Evolutionary conservation across 1,140 invertebrate species (phyloP).

Genomic region (Zaprionus africanus): DNA sequence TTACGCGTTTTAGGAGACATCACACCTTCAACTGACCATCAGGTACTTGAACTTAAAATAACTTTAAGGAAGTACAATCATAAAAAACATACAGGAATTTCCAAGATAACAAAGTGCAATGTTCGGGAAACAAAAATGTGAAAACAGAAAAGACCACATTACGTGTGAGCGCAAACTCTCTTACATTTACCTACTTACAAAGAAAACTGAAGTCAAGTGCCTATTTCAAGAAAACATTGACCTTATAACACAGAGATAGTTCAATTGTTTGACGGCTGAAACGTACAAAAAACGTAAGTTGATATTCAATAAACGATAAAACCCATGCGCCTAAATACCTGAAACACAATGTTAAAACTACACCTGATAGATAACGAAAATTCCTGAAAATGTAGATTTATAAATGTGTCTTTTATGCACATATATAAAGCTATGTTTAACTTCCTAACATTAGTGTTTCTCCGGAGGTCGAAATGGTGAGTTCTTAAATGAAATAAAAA

Average conservation of each 20-base stretch:
- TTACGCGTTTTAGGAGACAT: no score
- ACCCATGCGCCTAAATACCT: background rate
- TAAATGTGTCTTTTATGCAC: background rate
- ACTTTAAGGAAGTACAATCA: no score
- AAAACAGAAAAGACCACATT: background rate
- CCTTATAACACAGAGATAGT: background rate
- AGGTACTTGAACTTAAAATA: no score
- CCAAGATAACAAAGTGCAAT: no score
- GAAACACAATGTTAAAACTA: background rate
- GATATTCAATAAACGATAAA: no score
- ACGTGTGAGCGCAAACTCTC: background rate
- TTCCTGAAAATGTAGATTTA: background rate
- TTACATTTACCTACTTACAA: background rate
- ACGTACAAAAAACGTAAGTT: no score
- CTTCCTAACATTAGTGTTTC: background rate
- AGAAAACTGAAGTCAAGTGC: background rate
- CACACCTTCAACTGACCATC: no score
- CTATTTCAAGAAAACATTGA: background rate
- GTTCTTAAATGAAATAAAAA: background rate
- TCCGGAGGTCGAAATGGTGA: conserved; percentile 1
- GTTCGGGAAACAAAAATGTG: background rate
- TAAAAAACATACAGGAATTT: no score
- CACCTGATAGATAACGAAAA: background rate
- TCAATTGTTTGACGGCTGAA: no score
- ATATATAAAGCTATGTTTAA: background rate